These are phyloP conservation scores for Catharus fuscescens DNA, from an alignment of 2,113 vertebrate genomes.

Conservation along the genomic window DNA sequence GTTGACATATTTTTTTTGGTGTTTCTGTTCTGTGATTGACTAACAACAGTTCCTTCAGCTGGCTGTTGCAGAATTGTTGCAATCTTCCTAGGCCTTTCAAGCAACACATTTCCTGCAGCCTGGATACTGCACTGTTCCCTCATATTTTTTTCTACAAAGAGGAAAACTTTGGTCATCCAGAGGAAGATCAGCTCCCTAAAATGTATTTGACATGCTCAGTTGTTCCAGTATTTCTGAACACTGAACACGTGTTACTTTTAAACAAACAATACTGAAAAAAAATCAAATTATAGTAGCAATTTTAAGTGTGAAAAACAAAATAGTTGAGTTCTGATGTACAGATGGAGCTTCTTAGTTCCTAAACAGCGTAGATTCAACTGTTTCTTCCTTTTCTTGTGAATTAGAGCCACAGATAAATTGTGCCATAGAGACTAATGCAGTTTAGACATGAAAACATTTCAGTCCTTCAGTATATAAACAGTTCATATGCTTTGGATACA, in stretches of 20 bases:
- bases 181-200: not conserved
- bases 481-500: not conserved
- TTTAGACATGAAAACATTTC: conserved; percentile 5
- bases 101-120: not conserved
- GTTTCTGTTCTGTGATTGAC: not conserved
- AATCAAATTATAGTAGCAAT: not conserved
- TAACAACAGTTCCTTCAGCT: not conserved
- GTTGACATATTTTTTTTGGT: not conserved
- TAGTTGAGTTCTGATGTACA: not conserved
- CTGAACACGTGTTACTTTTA: not conserved
- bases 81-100: not conserved
- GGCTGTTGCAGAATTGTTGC: not conserved
- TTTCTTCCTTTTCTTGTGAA: conserved; percentile 1
- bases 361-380: not conserved
- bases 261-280: not conserved
- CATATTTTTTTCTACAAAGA: not conserved
- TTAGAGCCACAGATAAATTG: conserved; percentile 6
- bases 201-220: not conserved
- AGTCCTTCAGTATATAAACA: not conserved
- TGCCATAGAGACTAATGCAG: not conserved
- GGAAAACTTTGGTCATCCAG: not conserved
- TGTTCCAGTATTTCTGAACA: not conserved
- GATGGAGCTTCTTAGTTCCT: not conserved
- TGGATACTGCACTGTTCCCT: not conserved
- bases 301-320: conserved; percentile 9